Conservation (phyloP, 2,888 invertebrate species). For the Apodemia duryi region DNA sequence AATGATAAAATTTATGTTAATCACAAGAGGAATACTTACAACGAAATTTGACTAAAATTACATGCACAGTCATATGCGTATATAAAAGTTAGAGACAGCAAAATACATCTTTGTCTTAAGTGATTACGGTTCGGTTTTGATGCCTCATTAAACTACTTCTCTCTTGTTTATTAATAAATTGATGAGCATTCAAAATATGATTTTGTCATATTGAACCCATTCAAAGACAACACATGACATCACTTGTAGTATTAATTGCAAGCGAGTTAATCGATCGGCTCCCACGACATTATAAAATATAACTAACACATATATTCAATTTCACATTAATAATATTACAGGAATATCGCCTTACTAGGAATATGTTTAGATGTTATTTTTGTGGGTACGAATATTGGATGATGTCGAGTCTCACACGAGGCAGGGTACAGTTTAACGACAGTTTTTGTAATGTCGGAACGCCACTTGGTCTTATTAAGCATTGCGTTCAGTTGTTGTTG, state of each 20-base stretch:
- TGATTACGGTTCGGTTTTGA: not conserved
- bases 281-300: slow-evolving; percentile 48
- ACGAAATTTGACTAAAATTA: too few relatives aligned
- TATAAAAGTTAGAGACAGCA: not conserved
- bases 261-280: slow-evolving; percentile 55
- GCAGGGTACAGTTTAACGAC: slow-evolving; percentile 43
- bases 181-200: slow-evolving; percentile 11
- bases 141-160: not conserved
- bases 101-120: not conserved
- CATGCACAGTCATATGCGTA: too few relatives aligned
- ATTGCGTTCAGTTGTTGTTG: slow-evolving; percentile 32
- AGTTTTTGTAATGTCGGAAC: slow-evolving; percentile 59
- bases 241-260: slow-evolving; percentile 53
- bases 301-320: slow-evolving; percentile 23
- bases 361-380: slow-evolving; percentile 15
- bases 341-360: slow-evolving; percentile 8
- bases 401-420: slow-evolving; percentile 25
- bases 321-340: not conserved
- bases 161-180: slow-evolving; percentile 18
- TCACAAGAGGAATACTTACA: too few relatives aligned
- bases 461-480: slow-evolving; percentile 73
- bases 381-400: not conserved
- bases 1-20: too few relatives aligned
- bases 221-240: slow-evolving; percentile 48
- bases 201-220: slow-evolving; percentile 28